Conservation (phyloP, 1,140 invertebrate genomes). For the Cyclina sinensis region DNA sequence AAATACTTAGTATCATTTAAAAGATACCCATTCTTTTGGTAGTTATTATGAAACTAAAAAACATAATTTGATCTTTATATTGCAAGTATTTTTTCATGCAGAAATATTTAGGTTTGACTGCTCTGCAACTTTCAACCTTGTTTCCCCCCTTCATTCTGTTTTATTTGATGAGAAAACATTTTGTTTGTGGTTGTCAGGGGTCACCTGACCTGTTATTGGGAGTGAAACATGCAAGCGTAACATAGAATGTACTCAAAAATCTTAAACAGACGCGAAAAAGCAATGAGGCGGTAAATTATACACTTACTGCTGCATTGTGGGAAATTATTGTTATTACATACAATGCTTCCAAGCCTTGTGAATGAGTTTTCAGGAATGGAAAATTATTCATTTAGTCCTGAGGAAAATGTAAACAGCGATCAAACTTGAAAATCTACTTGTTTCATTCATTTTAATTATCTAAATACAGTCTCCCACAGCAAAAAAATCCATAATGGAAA, state of each 20-base stretch:
- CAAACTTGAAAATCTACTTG: too few relatives aligned
- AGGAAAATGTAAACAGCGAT: neutral
- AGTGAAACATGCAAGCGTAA: constrained; percentile 49
- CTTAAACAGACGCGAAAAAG: constrained; percentile 59
- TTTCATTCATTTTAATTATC: too few relatives aligned
- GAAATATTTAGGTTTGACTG: too few relatives aligned
- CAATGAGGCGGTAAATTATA: constrained; percentile 64
- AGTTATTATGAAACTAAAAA: too few relatives aligned
- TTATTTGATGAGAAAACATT: constrained; percentile 16
- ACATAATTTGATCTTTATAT: too few relatives aligned
- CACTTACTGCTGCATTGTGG: constrained; percentile 56
- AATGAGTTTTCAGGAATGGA: neutral
- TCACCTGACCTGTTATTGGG: constrained; percentile 46
- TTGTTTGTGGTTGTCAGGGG: constrained; percentile 22
- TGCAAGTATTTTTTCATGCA: too few relatives aligned
- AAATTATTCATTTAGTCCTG: neutral
- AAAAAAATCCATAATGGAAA: too few relatives aligned
- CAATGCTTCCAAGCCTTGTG: constrained; percentile 25
- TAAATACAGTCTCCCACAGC: too few relatives aligned
- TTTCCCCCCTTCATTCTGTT: too few relatives aligned
- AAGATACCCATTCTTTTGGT: too few relatives aligned
- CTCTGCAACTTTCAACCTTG: too few relatives aligned
- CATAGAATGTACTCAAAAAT: constrained; percentile 54
- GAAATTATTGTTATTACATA: constrained; percentile 62
- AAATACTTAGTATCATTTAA: neutral